Conservation (phyloP, 1,140 invertebrate genomes). For the Trialeurodes vaporariorum region DNA sequence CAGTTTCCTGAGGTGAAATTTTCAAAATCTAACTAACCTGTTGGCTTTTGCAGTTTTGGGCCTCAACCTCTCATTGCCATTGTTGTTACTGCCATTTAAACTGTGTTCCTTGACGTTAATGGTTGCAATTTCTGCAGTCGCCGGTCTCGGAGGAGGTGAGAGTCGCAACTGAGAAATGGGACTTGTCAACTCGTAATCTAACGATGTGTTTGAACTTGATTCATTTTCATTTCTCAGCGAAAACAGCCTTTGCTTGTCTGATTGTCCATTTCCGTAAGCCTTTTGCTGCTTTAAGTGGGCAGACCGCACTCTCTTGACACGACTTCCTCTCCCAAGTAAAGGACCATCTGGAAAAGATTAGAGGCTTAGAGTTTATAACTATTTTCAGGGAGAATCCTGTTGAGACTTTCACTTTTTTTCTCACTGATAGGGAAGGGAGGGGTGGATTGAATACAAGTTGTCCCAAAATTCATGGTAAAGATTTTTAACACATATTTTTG, state of each 20-base stretch:
- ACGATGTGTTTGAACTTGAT: conserved; percentile 25
- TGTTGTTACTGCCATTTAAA: conserved; percentile 12
- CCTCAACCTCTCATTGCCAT: conserved; percentile 26
- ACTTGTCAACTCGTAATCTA: conserved; percentile 21
- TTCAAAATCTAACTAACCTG: too few species aligned
- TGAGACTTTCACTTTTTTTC: too few species aligned
- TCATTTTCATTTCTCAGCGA: conserved; percentile 24
- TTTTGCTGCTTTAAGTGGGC: conserved; percentile 33
- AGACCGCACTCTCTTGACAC: conserved; percentile 45
- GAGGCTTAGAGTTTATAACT: too few species aligned
- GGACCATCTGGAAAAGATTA: conserved; percentile 31
- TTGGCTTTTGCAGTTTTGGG: conserved; percentile 37
- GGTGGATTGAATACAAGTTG: too few species aligned
- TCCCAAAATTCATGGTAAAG: too few species aligned
- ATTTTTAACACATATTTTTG: too few species aligned
- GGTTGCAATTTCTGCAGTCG: neutral
- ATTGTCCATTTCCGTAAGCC: conserved; percentile 32
- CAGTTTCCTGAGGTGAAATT: too few species aligned
- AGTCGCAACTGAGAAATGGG: conserved; percentile 3
- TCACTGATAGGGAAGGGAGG: too few species aligned
- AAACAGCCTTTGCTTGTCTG: conserved; percentile 23
- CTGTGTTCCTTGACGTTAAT: conserved; percentile 8
- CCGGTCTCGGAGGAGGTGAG: conserved; percentile 9
- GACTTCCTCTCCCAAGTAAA: conserved; percentile 44
- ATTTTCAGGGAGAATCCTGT: too few species aligned